Base-by-base conservation (phyloP, 2,888 invertebrate genomes). In the Mactromeris polynyma region DNA sequence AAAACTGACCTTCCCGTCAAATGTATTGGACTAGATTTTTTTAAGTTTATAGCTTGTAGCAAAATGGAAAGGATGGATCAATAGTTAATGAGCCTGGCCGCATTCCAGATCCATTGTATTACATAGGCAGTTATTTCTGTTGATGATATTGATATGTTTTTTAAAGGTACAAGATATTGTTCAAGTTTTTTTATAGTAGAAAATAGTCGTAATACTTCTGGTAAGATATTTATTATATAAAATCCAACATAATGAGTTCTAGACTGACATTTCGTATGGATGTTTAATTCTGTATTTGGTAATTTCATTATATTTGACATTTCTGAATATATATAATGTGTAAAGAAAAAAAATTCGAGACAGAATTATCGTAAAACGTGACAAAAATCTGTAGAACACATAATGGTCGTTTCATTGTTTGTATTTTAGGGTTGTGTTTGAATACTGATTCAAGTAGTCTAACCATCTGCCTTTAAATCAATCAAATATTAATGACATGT, bases 81-180 rank as follows among this genome's bases (percentile, higher is more conserved):
- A 82, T 82, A 82, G 69, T 42, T 82, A 82, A 82, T 69, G 64
- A 82, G 36, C 26, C 82, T 82, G 82, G 82, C 82, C 82, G 19
- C n/a, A 31, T 82, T 82, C 69, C 82, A 82, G 82, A 31, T 33
- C 40, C 40, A 40, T 82, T 40, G 69, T 82, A 36, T 81, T 36
- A 58, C 36, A 36, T 21, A 31, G 64, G 69, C 38, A 40, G 40
- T 82, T 69, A 40, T 82, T 82, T 69, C 14, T 42, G 46, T 69
- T 69, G 51, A 58, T 46, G 36, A 58, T 81, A 58, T 58, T 81
- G 58, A 58, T 58, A 31, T 54, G 4, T 58, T 38, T 58, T 80
- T 81, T 81, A 33, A 73, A 73, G 73, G 73, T 73, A 58, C 26
- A 58, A n/a, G n/a, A 58, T 58, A 58, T 3, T n/a, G 9, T 58